Percentiles rank a stretch among this genome's conserved stretches.
Evolutionary conservation across 35 echinoderm and acorn worm species (phyloP).

Genomic region (Holothuria glaberrima): DNA sequence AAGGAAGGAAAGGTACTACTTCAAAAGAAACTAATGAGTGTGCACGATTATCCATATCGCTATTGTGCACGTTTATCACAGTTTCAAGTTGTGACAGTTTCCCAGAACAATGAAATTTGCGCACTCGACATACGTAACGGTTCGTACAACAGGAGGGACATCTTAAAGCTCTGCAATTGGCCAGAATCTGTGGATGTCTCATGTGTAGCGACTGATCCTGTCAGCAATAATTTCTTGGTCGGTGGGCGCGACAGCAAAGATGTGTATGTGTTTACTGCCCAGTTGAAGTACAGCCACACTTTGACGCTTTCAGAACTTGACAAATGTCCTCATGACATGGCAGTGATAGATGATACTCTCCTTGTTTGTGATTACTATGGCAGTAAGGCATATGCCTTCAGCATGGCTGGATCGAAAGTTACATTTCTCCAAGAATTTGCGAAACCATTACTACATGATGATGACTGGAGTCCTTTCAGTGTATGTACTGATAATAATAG

Average conservation of each 20-base stretch:
- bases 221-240: neutral
- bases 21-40: neutral
- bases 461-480: neutral
- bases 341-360: neutral
- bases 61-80: neutral
- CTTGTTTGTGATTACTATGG: neutral
- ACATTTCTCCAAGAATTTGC: too few relatives aligned
- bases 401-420: too few relatives aligned
- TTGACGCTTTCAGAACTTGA: neutral
- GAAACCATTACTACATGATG: too few relatives aligned
- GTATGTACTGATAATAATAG: conserved; percentile 23
- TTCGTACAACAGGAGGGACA: neutral
- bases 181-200: neutral
- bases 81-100: neutral
- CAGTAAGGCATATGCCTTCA: too few relatives aligned
- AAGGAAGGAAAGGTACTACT: neutral
- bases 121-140: neutral
- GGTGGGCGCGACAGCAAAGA: conserved; percentile 4
- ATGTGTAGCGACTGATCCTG: conserved; percentile 30
- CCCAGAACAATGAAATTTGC: neutral
- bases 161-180: neutral
- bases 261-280: conserved; percentile 23
- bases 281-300: neutral
- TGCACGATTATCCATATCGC: neutral
- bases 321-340: neutral